These are phyloP conservation scores for Thereva nobilitata DNA, from an alignment of 2,888 invertebrate species.

Conservation along the genomic window DNA sequence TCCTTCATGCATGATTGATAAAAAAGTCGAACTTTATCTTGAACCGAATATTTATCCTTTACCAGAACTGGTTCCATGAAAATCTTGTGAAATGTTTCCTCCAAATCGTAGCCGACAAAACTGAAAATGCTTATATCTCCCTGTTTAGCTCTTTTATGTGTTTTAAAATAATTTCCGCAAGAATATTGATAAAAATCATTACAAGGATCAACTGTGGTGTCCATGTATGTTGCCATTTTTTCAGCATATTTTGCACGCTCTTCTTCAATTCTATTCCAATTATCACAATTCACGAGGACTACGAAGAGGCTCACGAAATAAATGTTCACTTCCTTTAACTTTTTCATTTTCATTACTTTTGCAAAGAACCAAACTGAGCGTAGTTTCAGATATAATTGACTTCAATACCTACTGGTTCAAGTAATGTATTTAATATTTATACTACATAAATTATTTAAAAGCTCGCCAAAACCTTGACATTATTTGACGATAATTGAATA, in stretches of 20 bases:
- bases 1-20: slow-evolving; percentile 19
- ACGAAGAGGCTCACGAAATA: too few species aligned
- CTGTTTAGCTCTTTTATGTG: too few species aligned
- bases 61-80: neutral
- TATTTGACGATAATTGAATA: too few species aligned
- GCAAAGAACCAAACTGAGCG: too few species aligned
- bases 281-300: neutral
- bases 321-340: too few species aligned
- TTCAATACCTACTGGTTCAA: too few species aligned
- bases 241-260: neutral
- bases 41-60: neutral
- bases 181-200: slow-evolving; percentile 27
- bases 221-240: slow-evolving; percentile 23
- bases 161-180: slow-evolving; percentile 24
- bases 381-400: too few species aligned
- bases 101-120: neutral
- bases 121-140: too few species aligned
- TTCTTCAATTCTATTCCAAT: neutral
- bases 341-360: too few species aligned
- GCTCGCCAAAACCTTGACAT: too few species aligned
- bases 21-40: slow-evolving; percentile 5
- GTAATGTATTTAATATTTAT: too few species aligned
- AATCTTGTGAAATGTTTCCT: slow-evolving; percentile 1
- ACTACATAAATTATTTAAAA: too few species aligned
- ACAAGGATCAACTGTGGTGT: slow-evolving; percentile 19